Base-by-base conservation (phyloP, 2,888 invertebrate species). In the Prosopocoilus inquinatus region DNA sequence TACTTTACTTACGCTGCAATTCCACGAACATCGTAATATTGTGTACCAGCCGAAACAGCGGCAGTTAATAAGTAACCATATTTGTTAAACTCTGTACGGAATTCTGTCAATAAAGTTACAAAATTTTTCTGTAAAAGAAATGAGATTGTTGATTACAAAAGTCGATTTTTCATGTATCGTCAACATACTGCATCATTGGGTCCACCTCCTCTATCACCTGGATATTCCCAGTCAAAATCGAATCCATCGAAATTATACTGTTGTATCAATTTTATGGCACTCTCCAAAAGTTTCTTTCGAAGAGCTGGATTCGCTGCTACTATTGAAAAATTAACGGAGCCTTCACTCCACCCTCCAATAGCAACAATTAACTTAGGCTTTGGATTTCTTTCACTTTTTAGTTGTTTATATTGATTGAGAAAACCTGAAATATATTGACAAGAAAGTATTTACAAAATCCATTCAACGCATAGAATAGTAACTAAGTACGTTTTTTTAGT, bases 141-240 rank as follows among this genome's bases (percentile, higher is more conserved):
- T 34, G 12, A 12, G 4, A 20, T 1, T 20, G 20, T 20, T 4
- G 20, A 20, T 20, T 3, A 20, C 20, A 20, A 20, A 20, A 4
- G 4, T 1, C 20, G 4, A 20, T 3, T 20, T 20, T 20, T 20
- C 20, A 2, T 20, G 2, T 20, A 20, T 20, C 20, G 20, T 3
- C 20, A 20, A 20, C 20, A 20, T 62, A 70, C 73, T 50, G 67
- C 67, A 54, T 75, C 75, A 7, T 45, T 58, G 0, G 47, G 15
- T 3, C 60, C 8, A 56, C 85, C 84, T 5, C 44, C 55, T 33
- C 84, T 74, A 39, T 82, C 80, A 47, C 78, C 81, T 0, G 88
- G 87, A 61, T 86, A 88, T 64, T 87, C 86, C 88, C 89, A 89
- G 68, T 89, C 88, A 0, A 89, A 43, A 65, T 89, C 88, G 0